Evolutionary conservation across 2,113 vertebrate species (phyloP), one percentile per base, ranked within the genome.

Genomic region (Orthonyx spaldingii): DNA sequence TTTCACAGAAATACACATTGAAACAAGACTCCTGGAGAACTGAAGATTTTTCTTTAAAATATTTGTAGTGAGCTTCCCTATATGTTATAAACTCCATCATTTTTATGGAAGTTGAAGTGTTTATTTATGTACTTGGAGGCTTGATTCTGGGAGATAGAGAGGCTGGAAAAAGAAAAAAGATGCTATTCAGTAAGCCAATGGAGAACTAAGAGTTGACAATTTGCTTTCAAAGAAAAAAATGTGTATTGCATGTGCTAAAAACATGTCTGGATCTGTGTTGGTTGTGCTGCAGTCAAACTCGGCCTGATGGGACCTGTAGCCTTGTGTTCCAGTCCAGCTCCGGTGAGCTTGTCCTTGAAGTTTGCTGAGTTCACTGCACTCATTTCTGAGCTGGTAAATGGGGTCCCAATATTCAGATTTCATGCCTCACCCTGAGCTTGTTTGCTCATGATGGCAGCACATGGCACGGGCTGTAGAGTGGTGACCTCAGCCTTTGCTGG

Each of bases 361-460:
- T 53, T 60, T 61, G 30, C 32, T 83, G 93, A 32, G 30, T 13
- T 53, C 46, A 5, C 26, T 42, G 35, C 28, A 10, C 32, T 82
- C 11, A 4, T 72, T 88, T 76, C 61, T 57, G 4, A 75, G 41
- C 59, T 72, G 84, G 9, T n/a, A 30, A 89, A 56, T 21, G 19
- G 22, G 3, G 12, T 69, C 37, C 22, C 28, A 33, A 27, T 27
- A 30, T 79, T 91, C 61, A 41, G n/a, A 49, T 81, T 75, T 75
- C 13, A 0, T 44, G 16, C 19, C 56, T 66, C 2, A 4, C 20
- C 9, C 42, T 26, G 44, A 3, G 16, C 9, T 35, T 60, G 23
- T 70, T 70, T 91, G 37, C 22, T 84, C 2, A 0, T 3, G 30
- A 0, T 1, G 11, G 44, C 64, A 55, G 22, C 32, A 19, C 18